Conservation (phyloP, 2,888 invertebrate species). For the Acanthococcus lagerstroemiae region DNA sequence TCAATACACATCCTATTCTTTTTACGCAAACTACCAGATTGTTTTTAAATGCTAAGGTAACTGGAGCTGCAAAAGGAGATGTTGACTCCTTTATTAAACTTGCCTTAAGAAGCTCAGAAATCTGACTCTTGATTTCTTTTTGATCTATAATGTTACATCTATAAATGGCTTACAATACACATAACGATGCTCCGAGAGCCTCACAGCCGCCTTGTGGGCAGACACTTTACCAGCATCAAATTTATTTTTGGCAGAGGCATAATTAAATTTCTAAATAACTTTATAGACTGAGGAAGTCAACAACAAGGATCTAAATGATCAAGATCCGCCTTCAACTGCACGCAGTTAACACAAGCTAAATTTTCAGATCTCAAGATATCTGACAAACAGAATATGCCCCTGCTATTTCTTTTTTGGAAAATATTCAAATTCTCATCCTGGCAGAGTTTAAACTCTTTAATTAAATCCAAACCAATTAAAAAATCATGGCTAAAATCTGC, state of each 20-base stretch:
- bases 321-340: neutral
- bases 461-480: conserved; percentile 36
- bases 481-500: conserved; percentile 34
- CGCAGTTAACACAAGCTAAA: neutral
- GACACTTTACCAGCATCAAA: conserved; percentile 8
- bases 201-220: neutral
- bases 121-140: too few relatives aligned
- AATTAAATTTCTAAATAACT: conserved; percentile 2
- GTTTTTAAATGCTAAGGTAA: too few relatives aligned
- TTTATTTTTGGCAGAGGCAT: conserved; percentile 2
- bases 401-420: conserved; percentile 28
- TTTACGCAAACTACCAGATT: too few relatives aligned
- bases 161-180: too few relatives aligned
- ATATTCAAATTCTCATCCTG: conserved; percentile 37
- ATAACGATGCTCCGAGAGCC: neutral
- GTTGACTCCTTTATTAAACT: too few relatives aligned
- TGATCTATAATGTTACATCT: too few relatives aligned
- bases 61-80: too few relatives aligned
- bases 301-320: neutral
- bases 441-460: conserved; percentile 35
- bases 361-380: neutral
- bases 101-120: too few relatives aligned
- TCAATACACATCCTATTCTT: too few relatives aligned
- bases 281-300: neutral
- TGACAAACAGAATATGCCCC: neutral